Evolutionary conservation across 2,797 vertebrate genomes (phyloP), one percentile per base, ranked within the genome.

Genomic region (Lutjanus argentimaculatus): DNA sequence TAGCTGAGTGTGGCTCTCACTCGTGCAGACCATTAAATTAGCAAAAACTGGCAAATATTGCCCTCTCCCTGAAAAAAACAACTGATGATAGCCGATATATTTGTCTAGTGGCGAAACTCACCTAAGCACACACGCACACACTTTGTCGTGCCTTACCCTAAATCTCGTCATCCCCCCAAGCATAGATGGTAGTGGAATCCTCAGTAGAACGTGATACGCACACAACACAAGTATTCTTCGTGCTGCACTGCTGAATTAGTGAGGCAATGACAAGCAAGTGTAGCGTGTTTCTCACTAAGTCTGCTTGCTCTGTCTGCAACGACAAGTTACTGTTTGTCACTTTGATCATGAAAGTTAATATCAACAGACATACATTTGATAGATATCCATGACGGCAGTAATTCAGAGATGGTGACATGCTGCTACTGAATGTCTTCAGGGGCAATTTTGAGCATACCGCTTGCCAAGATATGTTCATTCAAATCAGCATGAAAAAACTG

Each of bases 301-400:
- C 10, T 56, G 36, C 21, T 48, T 15, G 36, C 62, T 74, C 30
- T 53, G 12, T 57, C 6, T 58, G 22, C 6, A 42, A 61, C 57
- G 55, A 25, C 15, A 55, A 68, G 52, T 68, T 53, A 13, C 14
- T 48, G 36, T 67, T 72, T 75, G 43, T 67, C 56, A 65, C 52
- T 71, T 77, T 81, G 63, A 81, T 65, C 46, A 66, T 77, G 43
- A 52, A 72, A 66, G 55, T 65, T 82, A 9, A 63, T 15, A 58
- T 75, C 51, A 71, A 43, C 52, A 68, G 25, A 64, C 36, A 52
- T 71, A 19, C 12, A 74, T 42, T 19, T 69, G 40, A 69, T 11
- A 63, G 42, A 57, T 61, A 69, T 65, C 43, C 11, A 0, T 62
- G 40, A 74, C 11, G 11, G 6, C 17, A 74, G 10, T 53, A 58